phyloP scores from a whole-genome alignment of 2,888 invertebrate genomes.

The Mythimna albipuncta region DNA sequence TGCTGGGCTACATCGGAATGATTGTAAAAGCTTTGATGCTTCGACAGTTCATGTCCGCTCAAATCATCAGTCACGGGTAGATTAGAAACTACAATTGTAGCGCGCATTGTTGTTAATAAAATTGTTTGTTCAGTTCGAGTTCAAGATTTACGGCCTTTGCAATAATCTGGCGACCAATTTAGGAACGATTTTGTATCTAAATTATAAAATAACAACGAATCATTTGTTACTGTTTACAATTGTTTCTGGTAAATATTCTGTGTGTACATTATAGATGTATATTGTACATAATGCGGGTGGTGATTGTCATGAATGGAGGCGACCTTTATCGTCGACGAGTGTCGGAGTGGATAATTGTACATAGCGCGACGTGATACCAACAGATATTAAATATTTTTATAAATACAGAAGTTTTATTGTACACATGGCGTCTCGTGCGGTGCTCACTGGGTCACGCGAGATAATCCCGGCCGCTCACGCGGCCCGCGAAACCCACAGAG shows the following conservation, averaged over 20 bases:
- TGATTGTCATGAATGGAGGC: not conserved
- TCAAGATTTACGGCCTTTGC: not conserved
- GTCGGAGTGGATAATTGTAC: slow-evolving; percentile 12
- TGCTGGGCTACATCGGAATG: not conserved
- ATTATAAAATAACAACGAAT: slow-evolving; percentile 51
- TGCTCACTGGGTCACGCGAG: no score
- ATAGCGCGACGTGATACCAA: slow-evolving; percentile 15
- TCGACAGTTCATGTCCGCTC: no score
- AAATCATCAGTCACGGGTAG: no score
- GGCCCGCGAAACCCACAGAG: no score
- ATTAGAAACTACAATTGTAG: no score
- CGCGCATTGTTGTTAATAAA: not conserved
- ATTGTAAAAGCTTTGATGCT: not conserved
- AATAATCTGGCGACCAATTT: not conserved
- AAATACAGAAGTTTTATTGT: slow-evolving; percentile 31
- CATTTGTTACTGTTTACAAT: slow-evolving; percentile 33
- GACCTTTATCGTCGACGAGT: not conserved
- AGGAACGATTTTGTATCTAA: slow-evolving; percentile 26
- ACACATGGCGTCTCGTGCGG: no score
- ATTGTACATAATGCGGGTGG: slow-evolving; percentile 13
- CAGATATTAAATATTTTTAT: slow-evolving; percentile 59
- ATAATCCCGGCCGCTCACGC: no score
- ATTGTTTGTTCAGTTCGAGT: not conserved
- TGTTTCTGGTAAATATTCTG: not conserved
- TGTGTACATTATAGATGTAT: not conserved